These are phyloP conservation scores for Antheraea assamensis DNA, from an alignment of 2,888 invertebrate species.

Conservation along the genomic window DNA sequence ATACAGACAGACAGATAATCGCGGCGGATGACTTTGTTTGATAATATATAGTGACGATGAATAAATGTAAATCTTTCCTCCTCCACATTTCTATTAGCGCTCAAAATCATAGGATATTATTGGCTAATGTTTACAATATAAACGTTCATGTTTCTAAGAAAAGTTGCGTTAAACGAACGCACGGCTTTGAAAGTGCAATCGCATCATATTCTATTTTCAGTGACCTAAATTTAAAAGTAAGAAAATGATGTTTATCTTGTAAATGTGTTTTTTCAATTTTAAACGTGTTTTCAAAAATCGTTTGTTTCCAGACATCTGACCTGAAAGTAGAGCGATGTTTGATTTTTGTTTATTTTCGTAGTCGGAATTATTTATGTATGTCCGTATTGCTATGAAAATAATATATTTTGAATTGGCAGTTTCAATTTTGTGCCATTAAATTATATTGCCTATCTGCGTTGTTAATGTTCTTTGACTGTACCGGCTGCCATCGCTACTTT, in stretches of 20 bases:
- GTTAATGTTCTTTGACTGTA: conserved; percentile 62
- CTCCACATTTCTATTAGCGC: not conserved
- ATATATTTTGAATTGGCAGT: not conserved
- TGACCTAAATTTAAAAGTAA: conserved; percentile 1
- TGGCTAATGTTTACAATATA: conserved; percentile 9
- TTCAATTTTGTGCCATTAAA: not conserved
- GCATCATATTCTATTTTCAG: conserved; percentile 4
- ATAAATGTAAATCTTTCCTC: conserved; percentile 8
- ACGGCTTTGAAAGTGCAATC: conserved; percentile 11
- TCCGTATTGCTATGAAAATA: not conserved
- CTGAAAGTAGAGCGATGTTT: conserved; percentile 1
- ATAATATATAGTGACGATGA: too few species aligned
- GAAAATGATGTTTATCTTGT: conserved; percentile 4
- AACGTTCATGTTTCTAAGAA: conserved; percentile 7
- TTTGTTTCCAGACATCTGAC: conserved; percentile 5
- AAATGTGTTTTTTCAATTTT: conserved; percentile 10
- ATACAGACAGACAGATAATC: too few species aligned
- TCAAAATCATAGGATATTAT: conserved; percentile 5
- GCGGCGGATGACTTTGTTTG: too few species aligned
- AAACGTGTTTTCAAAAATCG: not conserved
- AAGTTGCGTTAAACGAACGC: conserved; percentile 4
- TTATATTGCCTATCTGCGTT: conserved; percentile 48
- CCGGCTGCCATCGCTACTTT: conserved; percentile 79
- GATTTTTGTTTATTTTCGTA: conserved; percentile 2
- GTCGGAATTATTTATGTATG: not conserved